Evolutionary conservation across 2,888 invertebrate genomes (phyloP).

Genomic region (Axea sp.): DNA sequence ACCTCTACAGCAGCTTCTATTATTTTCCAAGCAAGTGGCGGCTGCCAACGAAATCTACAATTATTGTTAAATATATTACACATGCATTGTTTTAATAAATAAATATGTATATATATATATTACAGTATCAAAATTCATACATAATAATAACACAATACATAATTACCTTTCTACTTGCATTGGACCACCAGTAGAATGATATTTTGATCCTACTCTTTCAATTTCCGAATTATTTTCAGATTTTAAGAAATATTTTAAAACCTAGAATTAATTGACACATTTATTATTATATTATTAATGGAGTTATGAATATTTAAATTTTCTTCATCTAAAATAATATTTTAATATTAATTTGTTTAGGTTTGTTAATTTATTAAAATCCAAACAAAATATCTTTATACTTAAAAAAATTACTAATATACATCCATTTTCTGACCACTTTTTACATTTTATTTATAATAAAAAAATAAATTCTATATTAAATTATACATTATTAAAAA

Average conservation of each 20-base stretch:
- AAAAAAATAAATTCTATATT: too few relatives aligned
- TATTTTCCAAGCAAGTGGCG: constrained; percentile 83
- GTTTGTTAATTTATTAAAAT: too few relatives aligned
- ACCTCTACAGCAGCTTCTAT: constrained; percentile 82
- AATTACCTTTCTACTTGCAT: constrained; percentile 80
- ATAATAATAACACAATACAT: not conserved
- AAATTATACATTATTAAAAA: too few relatives aligned
- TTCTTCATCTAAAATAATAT: too few relatives aligned
- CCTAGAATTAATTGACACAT: constrained; percentile 75
- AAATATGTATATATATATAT: not conserved
- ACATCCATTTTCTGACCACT: too few relatives aligned
- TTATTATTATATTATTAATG: too few relatives aligned
- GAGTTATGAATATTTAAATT: too few relatives aligned
- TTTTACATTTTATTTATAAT: too few relatives aligned
- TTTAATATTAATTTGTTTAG: too few relatives aligned
- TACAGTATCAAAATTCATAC: not conserved
- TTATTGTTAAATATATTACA: too few relatives aligned
- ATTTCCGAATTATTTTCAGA: constrained; percentile 85
- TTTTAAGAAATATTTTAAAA: constrained; percentile 85
- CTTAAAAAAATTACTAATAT: too few relatives aligned
- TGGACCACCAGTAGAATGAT: constrained; percentile 83
- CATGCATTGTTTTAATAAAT: not conserved
- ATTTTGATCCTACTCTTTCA: constrained; percentile 81
- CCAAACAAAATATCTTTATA: too few relatives aligned
- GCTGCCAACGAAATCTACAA: constrained; percentile 83